A percentile compares a stretch with the other conserved stretches of the same genome.
These are phyloP conservation scores for Pterophyllum scalare DNA, from an alignment of 2,113 vertebrate genomes.

Conservation along the genomic window DNA sequence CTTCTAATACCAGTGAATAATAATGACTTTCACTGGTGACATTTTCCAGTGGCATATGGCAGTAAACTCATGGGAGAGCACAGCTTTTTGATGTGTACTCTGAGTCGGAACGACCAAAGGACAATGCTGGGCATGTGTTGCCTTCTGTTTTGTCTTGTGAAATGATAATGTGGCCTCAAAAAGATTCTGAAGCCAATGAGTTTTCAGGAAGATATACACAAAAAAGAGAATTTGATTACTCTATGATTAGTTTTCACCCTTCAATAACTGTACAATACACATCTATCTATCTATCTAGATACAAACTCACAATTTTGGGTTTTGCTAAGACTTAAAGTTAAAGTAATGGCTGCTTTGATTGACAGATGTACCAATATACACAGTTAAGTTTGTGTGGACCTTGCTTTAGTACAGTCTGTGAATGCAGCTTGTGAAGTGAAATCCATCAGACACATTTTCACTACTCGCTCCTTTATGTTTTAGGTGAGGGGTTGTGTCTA, in stretches of 20 bases:
- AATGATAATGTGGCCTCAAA: constrained; percentile 90
- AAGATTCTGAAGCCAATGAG: constrained; percentile 73
- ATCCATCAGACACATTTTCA: not conserved
- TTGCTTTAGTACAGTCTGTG: not conserved
- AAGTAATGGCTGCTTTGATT: not conserved
- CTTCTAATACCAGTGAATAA: constrained; percentile 94
- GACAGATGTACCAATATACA: not conserved
- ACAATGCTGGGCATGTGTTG: constrained; percentile 87
- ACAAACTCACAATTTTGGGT: not conserved
- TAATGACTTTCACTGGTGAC: constrained; percentile 98
- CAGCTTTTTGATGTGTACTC: constrained; percentile 94
- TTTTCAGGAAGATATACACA: constrained; percentile 40
- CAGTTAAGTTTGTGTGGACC: not conserved
- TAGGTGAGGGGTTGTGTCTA: not conserved
- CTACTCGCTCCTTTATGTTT: not conserved
- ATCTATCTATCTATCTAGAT: no score
- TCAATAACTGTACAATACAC: not conserved
- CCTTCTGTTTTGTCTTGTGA: constrained; percentile 95
- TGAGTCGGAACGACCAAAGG: constrained; percentile 89
- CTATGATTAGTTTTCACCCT: not conserved
- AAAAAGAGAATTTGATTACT: not conserved
- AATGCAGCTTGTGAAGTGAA: not conserved
- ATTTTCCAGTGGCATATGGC: constrained; percentile 97
- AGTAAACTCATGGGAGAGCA: constrained; percentile 92
- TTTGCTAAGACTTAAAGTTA: not conserved